Evolutionary conservation across 2,888 invertebrate species (phyloP), one percentile per base, ranked within the genome.

Genomic region (Epistrophe grossulariae): DNA sequence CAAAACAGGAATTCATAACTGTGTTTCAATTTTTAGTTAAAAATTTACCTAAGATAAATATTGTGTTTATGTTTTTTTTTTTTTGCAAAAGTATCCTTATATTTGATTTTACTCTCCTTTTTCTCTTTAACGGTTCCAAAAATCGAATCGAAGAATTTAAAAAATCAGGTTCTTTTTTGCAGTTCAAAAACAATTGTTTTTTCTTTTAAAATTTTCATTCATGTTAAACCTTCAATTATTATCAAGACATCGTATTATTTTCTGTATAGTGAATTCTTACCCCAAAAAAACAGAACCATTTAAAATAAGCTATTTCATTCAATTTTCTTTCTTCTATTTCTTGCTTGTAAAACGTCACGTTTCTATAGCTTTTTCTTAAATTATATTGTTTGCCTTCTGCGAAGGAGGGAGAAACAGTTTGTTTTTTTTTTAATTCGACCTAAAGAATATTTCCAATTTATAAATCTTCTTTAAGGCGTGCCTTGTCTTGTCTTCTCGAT

Each of bases 301-400:
- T 15, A 15, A 13, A 35, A 35, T 17, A 35, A 35, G 17, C 31
- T 35, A 35, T 59, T 35, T 11, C 17, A 24, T 24, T 24, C 24
- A 24, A 24, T 24, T 24, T 24, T 24, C 24, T 24, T 24, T 24
- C 24, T 24, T 11, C 15, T 10, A 17, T 31, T 57, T 31, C 3
- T 57, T 57, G 57, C 35, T 59, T 17, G 35, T 17, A 59, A 35
- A 59, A 59, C 57, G 11, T 59, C 57, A 59, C 57, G 57, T 59
- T 59, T 59, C 35, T n/a, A 31, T 4, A 10, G 31, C 10, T 31
- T 57, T 57, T 35, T 17, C n/a, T 10, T 17, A 35, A 59, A 59
- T 28, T 35, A 40, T 55, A 57, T 57, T 59, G 35, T 35, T 59
- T 35, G 55, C 15, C 2, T 15, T 28, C 7, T 28, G 17, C 24